A percentile compares a stretch with the other conserved stretches of the same genome.
Evolutionary conservation across 2,888 invertebrate genomes (phyloP).

Genomic region (Sesia apiformis): DNA sequence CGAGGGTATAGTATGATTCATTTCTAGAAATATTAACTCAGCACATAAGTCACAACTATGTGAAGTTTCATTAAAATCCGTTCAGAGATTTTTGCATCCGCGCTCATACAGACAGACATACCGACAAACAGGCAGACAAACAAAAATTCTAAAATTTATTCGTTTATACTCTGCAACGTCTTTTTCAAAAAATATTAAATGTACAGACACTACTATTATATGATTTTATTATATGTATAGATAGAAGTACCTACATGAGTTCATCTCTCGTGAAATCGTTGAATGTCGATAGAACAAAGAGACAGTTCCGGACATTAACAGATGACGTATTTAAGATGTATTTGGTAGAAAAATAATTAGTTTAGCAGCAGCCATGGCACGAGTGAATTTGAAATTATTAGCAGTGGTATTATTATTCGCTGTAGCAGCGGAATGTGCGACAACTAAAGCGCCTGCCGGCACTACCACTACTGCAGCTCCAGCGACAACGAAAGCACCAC

Average conservation of each 20-base stretch:
- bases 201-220: no score
- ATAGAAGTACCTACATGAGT: not conserved
- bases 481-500: constrained; percentile 8
- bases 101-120: no score
- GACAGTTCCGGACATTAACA: constrained; percentile 5
- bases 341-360: not conserved
- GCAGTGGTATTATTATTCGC: constrained; percentile 11
- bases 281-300: constrained; percentile 3
- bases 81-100: no score
- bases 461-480: constrained; percentile 7
- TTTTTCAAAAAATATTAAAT: no score
- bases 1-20: no score
- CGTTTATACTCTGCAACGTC: no score
- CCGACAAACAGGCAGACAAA: no score
- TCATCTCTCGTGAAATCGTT: constrained; percentile 4
- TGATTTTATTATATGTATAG: no score
- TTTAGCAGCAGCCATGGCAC: constrained; percentile 15
- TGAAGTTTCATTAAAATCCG: no score
- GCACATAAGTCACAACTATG: no score
- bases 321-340: constrained; percentile 7
- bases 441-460: constrained; percentile 14
- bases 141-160: no score
- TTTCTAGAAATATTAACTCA: no score
- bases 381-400: constrained; percentile 12
- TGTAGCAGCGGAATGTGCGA: constrained; percentile 14